A percentile compares a stretch with the other conserved stretches of the same genome.
These are phyloP conservation scores for Marisa cornuarietis DNA, from an alignment of 1,140 invertebrate species.

Conservation along the genomic window DNA sequence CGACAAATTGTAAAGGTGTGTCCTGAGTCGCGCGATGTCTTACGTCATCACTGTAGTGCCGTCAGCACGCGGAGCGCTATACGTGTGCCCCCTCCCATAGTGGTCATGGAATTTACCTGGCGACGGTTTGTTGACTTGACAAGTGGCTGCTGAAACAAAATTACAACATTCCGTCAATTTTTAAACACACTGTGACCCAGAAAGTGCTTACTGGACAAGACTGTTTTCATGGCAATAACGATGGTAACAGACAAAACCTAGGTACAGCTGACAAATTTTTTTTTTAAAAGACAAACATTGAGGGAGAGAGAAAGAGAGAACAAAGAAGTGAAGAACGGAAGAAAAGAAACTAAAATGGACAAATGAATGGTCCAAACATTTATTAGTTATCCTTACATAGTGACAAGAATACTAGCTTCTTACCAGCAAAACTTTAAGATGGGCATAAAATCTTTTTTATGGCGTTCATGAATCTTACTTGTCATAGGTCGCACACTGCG, in stretches of 20 bases:
- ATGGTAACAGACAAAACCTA: background rate
- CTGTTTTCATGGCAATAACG: background rate
- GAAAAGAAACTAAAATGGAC: background rate
- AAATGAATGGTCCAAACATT: too few species aligned
- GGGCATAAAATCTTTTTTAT: too few species aligned
- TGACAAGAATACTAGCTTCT: too few species aligned
- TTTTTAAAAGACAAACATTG: background rate
- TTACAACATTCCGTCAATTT: background rate
- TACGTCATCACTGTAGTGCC: background rate
- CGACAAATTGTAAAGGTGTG: background rate
- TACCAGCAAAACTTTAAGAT: background rate
- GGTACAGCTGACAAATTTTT: too few species aligned
- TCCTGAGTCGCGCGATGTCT: background rate
- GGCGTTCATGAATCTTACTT: too few species aligned
- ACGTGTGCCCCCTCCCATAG: too few species aligned
- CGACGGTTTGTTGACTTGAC: background rate
- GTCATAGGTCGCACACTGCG: too few species aligned
- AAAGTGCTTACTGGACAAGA: too few species aligned
- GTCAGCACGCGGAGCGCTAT: background rate
- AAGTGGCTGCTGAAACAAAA: background rate
- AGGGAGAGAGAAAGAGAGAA: background rate
- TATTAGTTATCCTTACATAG: background rate
- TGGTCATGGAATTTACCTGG: too few species aligned
- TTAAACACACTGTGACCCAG: background rate
- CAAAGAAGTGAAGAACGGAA: background rate